These are phyloP conservation scores for Cyanoramphus novaezelandiae DNA, from an alignment of 2,113 vertebrate genomes.

Conservation along the genomic window DNA sequence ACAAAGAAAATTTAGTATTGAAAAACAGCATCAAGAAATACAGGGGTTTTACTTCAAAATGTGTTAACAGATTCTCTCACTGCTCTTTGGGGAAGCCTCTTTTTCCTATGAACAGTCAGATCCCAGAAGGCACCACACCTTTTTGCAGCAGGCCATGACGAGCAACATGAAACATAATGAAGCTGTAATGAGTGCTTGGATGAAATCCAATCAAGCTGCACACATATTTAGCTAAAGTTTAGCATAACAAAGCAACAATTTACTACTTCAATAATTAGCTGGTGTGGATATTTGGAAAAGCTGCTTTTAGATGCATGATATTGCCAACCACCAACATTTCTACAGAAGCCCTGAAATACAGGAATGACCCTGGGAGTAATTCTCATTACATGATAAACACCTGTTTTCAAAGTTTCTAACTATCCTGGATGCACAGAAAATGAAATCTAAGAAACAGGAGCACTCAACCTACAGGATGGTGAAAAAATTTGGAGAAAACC, in stretches of 20 bases:
- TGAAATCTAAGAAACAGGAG: background rate
- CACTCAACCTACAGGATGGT: background rate
- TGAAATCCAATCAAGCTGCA: conserved; percentile 15
- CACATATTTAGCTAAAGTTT: background rate
- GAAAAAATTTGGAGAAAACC: background rate
- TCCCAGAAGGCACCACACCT: background rate
- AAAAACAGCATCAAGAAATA: background rate
- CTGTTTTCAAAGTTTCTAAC: background rate
- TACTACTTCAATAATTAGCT: background rate
- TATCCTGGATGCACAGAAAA: background rate
- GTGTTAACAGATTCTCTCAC: background rate
- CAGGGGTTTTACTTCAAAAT: background rate
- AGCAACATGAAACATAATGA: background rate
- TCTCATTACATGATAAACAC: background rate
- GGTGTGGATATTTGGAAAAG: background rate
- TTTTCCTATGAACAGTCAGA: background rate
- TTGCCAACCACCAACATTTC: background rate
- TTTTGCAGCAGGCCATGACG: background rate
- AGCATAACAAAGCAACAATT: conserved; percentile 26
- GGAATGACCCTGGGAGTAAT: background rate
- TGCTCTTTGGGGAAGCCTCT: background rate
- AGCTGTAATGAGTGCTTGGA: background rate
- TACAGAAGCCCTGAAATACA: background rate
- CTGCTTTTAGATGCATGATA: background rate
- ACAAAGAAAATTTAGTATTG: background rate